Evolutionary conservation across 2,888 invertebrate species (phyloP), one percentile per base, ranked within the genome.

Genomic region (Strigamia crassipes): DNA sequence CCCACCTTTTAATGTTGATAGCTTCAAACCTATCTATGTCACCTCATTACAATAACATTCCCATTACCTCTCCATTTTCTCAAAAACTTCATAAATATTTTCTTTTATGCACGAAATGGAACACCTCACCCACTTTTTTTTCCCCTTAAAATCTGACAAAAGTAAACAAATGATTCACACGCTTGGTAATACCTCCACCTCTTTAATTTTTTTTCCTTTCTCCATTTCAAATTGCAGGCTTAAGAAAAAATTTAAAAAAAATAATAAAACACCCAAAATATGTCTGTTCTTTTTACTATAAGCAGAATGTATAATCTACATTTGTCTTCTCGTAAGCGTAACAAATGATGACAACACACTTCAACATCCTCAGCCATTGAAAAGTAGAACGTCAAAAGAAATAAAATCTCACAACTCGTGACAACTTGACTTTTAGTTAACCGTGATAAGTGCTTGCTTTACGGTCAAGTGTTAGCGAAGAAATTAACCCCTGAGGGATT

Each of bases 1-100:
- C 61, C 61, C 61, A 61, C 61, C 61, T 61, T 61, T 61, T 61
- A 61, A 61, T 61, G 61, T 61, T 61, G 61, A 61, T 61, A 61
- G 61, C 61, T 61, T 21, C 61, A 61, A 61, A 18, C 61, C 23
- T 23, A 61, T 61, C 61, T 61, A 8, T 23, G 61, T 21, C 61
- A 23, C 61, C 61, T 61, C 61, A 61, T 61, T 61, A 21, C 18
- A 61, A 61, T 23, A 61, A 61, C 61, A 61, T 61, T 61, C 61
- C 61, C 61, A 61, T 61, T 61, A 61, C 23, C 61, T 15, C 61
- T 61, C 23, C 23, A 12, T 21, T 18, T 61, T 12, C 18, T 10
- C 27, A 1, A 61, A 23, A 61, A 3, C 61, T 61, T 61, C 61
- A 61, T 61, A 61, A 61, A 21, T 61, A 61, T 23, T 8, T 61